phyloP scores from a whole-genome alignment of 1,140 invertebrate species.

The Calosoma granatense region DNA sequence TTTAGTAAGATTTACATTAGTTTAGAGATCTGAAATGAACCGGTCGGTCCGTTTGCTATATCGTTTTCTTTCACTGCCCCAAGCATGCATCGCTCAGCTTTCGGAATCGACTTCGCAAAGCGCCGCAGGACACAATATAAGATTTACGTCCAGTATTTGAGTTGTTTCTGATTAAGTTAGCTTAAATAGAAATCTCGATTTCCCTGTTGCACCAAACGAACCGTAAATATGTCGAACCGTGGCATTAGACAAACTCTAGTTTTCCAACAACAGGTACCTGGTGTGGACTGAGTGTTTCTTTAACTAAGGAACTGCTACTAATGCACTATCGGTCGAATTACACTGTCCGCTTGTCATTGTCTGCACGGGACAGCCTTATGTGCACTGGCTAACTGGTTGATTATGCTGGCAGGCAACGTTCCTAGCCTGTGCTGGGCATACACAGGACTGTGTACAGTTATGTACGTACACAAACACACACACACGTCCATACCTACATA shows the following conservation, averaged over 20 bases:
- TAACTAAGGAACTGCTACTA: too few relatives aligned
- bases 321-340: too few relatives aligned
- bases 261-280: background rate
- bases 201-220: background rate
- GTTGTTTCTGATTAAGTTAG: slow-evolving; percentile 1
- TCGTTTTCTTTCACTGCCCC: background rate
- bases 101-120: background rate
- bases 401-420: background rate
- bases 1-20: too few relatives aligned
- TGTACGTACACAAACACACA: too few relatives aligned
- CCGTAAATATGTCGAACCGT: background rate
- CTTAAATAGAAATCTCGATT: background rate
- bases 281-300: too few relatives aligned
- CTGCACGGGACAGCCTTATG: too few relatives aligned
- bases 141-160: slow-evolving; percentile 6
- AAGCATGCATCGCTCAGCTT: background rate
- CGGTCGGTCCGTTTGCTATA: too few relatives aligned
- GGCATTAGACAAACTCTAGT: background rate
- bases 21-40: too few relatives aligned
- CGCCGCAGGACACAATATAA: background rate
- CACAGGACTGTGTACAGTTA: background rate
- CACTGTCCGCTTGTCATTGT: too few relatives aligned
- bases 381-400: too few relatives aligned
- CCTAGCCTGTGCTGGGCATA: background rate
- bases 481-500: too few relatives aligned